Evolutionary conservation across 2,113 vertebrate species (phyloP).

Genomic region (Nothocercus nigrocapillus): DNA sequence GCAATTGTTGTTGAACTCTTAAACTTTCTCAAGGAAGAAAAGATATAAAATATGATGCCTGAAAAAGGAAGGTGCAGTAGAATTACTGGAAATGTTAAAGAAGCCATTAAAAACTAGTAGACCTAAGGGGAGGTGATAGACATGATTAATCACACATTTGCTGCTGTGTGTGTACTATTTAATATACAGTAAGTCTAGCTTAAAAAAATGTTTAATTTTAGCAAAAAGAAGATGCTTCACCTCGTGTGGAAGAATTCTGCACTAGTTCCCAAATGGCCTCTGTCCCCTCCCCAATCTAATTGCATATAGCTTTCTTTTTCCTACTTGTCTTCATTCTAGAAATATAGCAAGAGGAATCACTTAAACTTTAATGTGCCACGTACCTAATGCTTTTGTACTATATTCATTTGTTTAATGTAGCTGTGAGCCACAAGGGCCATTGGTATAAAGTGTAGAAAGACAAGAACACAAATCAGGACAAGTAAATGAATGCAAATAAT

Average conservation of each 20-base stretch:
- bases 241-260: not conserved
- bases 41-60: not conserved
- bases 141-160: conserved; percentile 2
- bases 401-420: not conserved
- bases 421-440: not conserved
- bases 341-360: not conserved
- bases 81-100: conserved; percentile 55
- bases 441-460: conserved; percentile 1
- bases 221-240: conserved; percentile 12
- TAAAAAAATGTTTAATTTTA: conserved; percentile 29
- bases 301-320: not conserved
- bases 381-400: not conserved
- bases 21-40: conserved; percentile 19
- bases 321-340: not conserved
- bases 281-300: not conserved
- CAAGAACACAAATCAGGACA: conserved; percentile 8
- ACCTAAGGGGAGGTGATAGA: conserved; percentile 14
- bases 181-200: not conserved
- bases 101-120: conserved; percentile 23
- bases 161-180: not conserved
- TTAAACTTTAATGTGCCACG: not conserved
- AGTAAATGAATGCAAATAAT: conserved; percentile 43
- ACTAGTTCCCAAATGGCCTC: not conserved
- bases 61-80: not conserved
- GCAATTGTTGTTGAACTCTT: conserved; percentile 36